Base-by-base conservation (phyloP, 2,888 invertebrate species). In the Microdon myrmicae region DNA sequence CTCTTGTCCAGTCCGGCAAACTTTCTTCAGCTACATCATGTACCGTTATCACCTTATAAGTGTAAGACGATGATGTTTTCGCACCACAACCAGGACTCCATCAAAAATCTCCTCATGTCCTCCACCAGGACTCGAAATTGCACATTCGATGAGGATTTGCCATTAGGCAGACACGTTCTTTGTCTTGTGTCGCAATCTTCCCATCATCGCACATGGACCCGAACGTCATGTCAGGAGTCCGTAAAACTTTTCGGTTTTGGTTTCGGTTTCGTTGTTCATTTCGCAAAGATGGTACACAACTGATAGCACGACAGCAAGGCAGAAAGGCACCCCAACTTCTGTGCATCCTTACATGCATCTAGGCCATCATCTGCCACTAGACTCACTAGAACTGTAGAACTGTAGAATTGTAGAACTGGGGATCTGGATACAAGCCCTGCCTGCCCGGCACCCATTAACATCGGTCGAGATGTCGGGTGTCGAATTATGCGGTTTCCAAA, bases 1-100 rank as follows among this genome's bases (percentile, higher is more conserved):
- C 58, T 51, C 29, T 17, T 20, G 58, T 56, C 61, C 44, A 19
- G 44, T 19, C 49, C 26, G 23, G 34, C 45, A 64, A 64, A 64
- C 64, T 64, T 64, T 64, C 64, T 64, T 51, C 47, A 58, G 64
- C 58, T 64, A 64, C 64, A 64, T 58, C 58, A 51, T 64, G 64
- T 64, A 47, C 58, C 51, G 64, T 64, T 64, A 64, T 64, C 64
- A 64, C 64, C 58, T 64, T 58, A 58, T 58, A 64, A 58, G 58
- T 64, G 64, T 64, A 64, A 64, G 64, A 64, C 47, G 58, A 64
- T 64, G 64, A 64, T 64, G 58, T 64, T 64, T 53, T 64, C 58
- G 41, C 64, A 64, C 58, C 58, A 47, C 7, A 58, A 58, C 45
- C 47, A 58, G 64, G 51, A 58, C 64, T 64, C 58, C 64, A 64